These are phyloP conservation scores for Allobates femoralis DNA, from an alignment of 2,797 vertebrate genomes.

Conservation along the genomic window DNA sequence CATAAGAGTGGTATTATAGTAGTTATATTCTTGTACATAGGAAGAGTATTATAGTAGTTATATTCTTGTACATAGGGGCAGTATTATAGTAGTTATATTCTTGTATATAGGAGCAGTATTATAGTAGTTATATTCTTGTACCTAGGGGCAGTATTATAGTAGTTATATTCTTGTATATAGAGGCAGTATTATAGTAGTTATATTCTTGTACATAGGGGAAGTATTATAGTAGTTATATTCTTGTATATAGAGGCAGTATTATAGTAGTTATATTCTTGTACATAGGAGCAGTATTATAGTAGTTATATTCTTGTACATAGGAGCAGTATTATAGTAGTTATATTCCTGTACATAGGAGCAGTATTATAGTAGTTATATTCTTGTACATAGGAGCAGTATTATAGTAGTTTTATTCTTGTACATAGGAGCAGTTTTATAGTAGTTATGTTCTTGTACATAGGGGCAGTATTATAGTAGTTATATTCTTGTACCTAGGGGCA, in stretches of 20 bases:
- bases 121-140: constrained; percentile 19
- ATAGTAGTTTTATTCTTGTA: constrained; percentile 14
- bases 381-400: not conserved
- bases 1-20: not conserved
- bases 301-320: constrained; percentile 10
- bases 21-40: not conserved
- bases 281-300: not conserved
- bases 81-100: constrained; percentile 14
- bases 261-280: constrained; percentile 1
- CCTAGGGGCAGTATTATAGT: not conserved
- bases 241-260: too few species aligned
- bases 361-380: constrained; percentile 15
- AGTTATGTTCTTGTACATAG: constrained; percentile 5
- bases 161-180: too few species aligned
- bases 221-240: too few species aligned
- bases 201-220: too few species aligned
- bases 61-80: not conserved
- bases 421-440: constrained; percentile 2
- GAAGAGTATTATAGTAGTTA: not conserved
- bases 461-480: constrained; percentile 7
- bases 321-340: not conserved
- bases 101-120: not conserved
- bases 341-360: too few species aligned
- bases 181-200: too few species aligned
- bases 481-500: constrained; percentile 2